phyloP scores from a whole-genome alignment of 2,797 vertebrate genomes.

The Coregonus sp. region DNA sequence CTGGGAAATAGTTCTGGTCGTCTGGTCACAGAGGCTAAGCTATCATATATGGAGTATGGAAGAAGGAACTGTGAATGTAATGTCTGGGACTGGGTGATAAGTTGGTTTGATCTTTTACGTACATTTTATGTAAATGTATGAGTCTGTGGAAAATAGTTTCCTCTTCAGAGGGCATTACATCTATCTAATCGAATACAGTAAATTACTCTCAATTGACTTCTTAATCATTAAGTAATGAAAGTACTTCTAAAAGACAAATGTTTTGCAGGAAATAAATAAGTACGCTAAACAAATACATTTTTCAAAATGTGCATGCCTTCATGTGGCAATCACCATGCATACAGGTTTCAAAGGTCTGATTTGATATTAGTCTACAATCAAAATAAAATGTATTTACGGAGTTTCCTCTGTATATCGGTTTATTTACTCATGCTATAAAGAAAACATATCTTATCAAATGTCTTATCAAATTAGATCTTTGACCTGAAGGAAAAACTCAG shows the following conservation, averaged over 20 bases:
- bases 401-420: background rate
- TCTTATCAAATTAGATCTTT: conserved; percentile 36
- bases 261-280: background rate
- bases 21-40: background rate
- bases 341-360: conserved; percentile 35
- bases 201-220: background rate
- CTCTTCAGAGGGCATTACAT: background rate
- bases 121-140: too few relatives aligned
- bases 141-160: background rate
- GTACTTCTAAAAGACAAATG: background rate
- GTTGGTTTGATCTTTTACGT: too few relatives aligned
- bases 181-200: background rate
- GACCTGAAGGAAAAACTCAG: conserved; percentile 20
- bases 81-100: too few relatives aligned
- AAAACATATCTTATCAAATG: background rate
- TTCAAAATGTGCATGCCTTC: conserved; percentile 39
- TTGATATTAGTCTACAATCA: conserved; percentile 6
- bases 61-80: background rate
- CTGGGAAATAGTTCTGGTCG: background rate
- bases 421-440: background rate
- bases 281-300: background rate
- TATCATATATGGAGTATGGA: background rate
- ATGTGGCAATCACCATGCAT: conserved; percentile 34
- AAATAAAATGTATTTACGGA: background rate
- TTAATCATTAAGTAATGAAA: background rate